These are phyloP conservation scores for Ecdyonurus torrentis DNA, from an alignment of 2,888 invertebrate genomes.

Conservation along the genomic window DNA sequence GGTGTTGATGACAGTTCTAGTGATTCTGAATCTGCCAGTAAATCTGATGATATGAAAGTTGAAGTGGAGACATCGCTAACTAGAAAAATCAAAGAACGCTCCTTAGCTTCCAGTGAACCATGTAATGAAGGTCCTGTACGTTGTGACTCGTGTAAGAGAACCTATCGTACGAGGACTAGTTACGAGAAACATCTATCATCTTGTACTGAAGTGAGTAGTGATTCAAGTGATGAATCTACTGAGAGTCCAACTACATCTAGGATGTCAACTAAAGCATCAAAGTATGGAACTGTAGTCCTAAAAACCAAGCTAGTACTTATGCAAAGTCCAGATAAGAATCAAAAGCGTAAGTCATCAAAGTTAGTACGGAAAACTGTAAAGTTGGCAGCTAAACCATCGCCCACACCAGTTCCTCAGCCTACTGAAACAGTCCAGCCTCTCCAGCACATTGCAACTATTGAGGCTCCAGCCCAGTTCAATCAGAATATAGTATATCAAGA, in stretches of 20 bases:
- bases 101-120: constrained; percentile 22
- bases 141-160: constrained; percentile 75
- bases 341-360: neutral
- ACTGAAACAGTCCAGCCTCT: neutral
- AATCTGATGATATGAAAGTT: neutral
- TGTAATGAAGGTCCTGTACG: constrained; percentile 58
- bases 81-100: constrained; percentile 21
- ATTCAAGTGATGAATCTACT: neutral
- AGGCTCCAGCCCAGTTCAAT: neutral
- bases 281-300: neutral
- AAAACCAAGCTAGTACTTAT: neutral
- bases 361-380: neutral
- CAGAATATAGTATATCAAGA: neutral
- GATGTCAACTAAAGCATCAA: neutral
- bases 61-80: neutral
- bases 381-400: neutral
- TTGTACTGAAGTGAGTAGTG: constrained; percentile 27
- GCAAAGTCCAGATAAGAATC: neutral
- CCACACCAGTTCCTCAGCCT: neutral
- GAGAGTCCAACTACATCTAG: neutral
- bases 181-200: constrained; percentile 60
- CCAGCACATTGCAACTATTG: neutral
- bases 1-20: constrained; percentile 49
- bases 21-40: constrained; percentile 8
- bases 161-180: constrained; percentile 65